phyloP scores from a whole-genome alignment of 2,113 vertebrate species.

The Grammomys surdaster region DNA sequence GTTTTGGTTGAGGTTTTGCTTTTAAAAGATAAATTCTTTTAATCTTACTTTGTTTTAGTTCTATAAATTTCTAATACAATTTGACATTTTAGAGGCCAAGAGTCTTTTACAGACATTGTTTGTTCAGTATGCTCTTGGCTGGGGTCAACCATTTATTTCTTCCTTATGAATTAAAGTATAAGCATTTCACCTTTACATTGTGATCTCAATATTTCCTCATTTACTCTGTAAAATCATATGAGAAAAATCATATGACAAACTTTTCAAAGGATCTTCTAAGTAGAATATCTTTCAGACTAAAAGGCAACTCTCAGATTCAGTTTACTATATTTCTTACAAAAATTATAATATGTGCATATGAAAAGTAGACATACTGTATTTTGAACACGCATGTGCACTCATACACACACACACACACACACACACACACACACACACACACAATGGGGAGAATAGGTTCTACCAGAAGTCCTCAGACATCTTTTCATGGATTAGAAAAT shows the following conservation, averaged over 20 bases:
- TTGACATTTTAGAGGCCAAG: background rate
- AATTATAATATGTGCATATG: background rate
- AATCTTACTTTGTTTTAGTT: background rate
- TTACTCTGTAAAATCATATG: background rate
- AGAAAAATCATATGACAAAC: background rate
- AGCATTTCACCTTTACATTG: background rate
- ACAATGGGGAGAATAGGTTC: background rate
- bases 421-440: background rate
- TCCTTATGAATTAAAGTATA: slow-evolving; percentile 1
- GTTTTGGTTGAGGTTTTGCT: background rate
- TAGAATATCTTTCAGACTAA: background rate
- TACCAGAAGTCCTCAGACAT: slow-evolving; percentile 1
- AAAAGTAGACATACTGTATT: background rate
- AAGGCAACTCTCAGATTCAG: background rate
- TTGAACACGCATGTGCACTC: background rate
- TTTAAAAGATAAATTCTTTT: slow-evolving; percentile 12
- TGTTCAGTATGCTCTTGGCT: background rate
- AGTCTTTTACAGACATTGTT: background rate
- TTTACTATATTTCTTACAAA: background rate
- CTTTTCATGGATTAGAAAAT: background rate
- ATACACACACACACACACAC: background rate
- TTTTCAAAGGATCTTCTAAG: background rate
- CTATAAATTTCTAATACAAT: background rate
- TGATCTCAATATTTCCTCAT: background rate
- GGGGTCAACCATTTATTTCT: background rate